These are phyloP conservation scores for Drosophila pachea DNA, from an alignment of 1,140 invertebrate species.

Conservation along the genomic window DNA sequence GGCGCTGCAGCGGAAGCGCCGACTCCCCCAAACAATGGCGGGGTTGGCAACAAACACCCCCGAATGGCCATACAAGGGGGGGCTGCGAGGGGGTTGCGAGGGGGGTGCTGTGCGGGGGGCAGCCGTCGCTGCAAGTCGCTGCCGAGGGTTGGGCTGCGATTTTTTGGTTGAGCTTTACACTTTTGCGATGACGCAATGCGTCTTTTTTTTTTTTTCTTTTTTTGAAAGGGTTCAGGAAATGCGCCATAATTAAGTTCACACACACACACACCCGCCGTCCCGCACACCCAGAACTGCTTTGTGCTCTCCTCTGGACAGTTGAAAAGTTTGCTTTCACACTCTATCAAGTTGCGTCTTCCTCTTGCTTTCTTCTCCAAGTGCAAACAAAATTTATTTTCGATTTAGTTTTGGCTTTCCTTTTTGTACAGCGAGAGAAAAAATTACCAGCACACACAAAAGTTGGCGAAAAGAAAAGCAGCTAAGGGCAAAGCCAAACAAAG, in stretches of 20 bases:
- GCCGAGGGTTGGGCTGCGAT: slow-evolving; percentile 13
- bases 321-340: slow-evolving; percentile 67
- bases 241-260: slow-evolving; percentile 58
- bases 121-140: slow-evolving; percentile 5
- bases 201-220: slow-evolving; percentile 25
- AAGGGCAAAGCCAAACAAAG: slow-evolving; percentile 76
- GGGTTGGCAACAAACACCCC: no score
- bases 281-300: background rate
- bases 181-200: slow-evolving; percentile 66
- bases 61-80: background rate
- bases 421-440: slow-evolving; percentile 67
- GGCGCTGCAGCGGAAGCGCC: slow-evolving; percentile 55
- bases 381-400: slow-evolving; percentile 78
- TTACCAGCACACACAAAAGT: slow-evolving; percentile 38
- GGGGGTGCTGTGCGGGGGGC: background rate
- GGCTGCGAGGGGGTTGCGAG: no score
- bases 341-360: slow-evolving; percentile 67
- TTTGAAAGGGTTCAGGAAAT: slow-evolving; percentile 61
- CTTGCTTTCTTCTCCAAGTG: slow-evolving; percentile 57
- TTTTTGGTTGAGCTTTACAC: slow-evolving; percentile 36
- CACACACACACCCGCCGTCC: background rate
- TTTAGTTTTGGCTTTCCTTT: slow-evolving; percentile 50
- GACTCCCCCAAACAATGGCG: slow-evolving; percentile 22
- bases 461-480: slow-evolving; percentile 61
- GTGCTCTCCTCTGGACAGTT: slow-evolving; percentile 18